Evolutionary conservation across 2,113 vertebrate species (phyloP).

Genomic region (Falco punctatus): DNA sequence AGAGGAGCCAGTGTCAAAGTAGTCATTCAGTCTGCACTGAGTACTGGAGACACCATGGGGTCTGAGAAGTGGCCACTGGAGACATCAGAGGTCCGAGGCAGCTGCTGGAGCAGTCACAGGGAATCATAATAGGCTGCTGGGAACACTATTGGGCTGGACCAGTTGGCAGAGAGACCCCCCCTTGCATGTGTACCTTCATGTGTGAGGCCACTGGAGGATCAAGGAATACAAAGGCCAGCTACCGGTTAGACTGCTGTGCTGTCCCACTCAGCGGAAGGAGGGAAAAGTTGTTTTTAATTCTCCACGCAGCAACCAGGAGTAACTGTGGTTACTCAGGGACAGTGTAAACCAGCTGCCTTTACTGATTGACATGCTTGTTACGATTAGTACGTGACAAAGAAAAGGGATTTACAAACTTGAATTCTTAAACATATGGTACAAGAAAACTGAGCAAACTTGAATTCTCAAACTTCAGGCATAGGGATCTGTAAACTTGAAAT

Average conservation of each 20-base stretch:
- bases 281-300: too few relatives aligned
- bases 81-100: not conserved
- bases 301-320: too few relatives aligned
- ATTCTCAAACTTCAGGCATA: too few relatives aligned
- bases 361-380: too few relatives aligned
- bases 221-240: not conserved
- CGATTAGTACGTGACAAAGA: too few relatives aligned
- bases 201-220: not conserved
- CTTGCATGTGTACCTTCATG: not conserved
- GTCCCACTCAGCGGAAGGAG: too few relatives aligned
- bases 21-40: not conserved
- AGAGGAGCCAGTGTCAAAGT: not conserved
- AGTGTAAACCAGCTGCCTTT: too few relatives aligned
- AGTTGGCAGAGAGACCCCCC: not conserved
- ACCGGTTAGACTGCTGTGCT: not conserved
- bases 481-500: too few relatives aligned
- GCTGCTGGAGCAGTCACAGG: not conserved
- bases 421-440: too few relatives aligned
- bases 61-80: not conserved
- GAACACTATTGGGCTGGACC: not conserved
- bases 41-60: not conserved
- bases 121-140: not conserved
- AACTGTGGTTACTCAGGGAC: too few relatives aligned
- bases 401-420: too few relatives aligned
- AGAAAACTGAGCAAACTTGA: too few relatives aligned